Evolutionary conservation across 2,888 invertebrate species (phyloP).

Genomic region (Dioctria linearis): DNA sequence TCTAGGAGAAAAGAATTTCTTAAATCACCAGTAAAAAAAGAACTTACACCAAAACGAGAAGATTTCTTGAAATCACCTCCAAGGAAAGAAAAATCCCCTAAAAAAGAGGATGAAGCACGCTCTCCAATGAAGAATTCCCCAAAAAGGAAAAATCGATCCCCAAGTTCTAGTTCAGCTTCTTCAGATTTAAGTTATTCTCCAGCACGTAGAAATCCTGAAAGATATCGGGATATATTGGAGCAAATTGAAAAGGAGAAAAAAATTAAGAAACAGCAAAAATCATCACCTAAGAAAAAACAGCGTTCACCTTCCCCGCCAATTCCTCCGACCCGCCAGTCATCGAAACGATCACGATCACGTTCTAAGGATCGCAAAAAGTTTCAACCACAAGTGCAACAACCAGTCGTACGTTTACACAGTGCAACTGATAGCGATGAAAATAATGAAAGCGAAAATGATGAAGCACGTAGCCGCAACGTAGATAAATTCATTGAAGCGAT

Average conservation of each 20-base stretch:
- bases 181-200: conserved; percentile 80
- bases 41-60: conserved; percentile 33
- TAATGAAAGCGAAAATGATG: conserved; percentile 56
- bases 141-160: conserved; percentile 58
- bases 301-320: conserved; percentile 38
- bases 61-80: conserved; percentile 60
- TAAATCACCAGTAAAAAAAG: conserved; percentile 6
- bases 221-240: conserved; percentile 78
- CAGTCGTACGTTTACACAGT: conserved; percentile 75
- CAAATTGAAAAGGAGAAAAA: conserved; percentile 74
- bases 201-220: conserved; percentile 78
- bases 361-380: conserved; percentile 55
- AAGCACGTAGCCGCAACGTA: conserved; percentile 63
- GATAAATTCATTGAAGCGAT: conserved; percentile 74
- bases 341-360: conserved; percentile 54
- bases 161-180: conserved; percentile 66
- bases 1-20: conserved; percentile 58
- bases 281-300: conserved; percentile 46
- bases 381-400: conserved; percentile 62
- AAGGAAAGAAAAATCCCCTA: conserved; percentile 34
- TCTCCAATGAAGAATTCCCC: conserved; percentile 52
- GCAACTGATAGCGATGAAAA: conserved; percentile 74
- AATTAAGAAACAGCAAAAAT: conserved; percentile 63
- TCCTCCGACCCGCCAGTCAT: conserved; percentile 49
- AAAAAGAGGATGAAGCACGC: conserved; percentile 34